Conservation (phyloP, 2,797 vertebrate species). For the Neosilurus hyrtlii region DNA sequence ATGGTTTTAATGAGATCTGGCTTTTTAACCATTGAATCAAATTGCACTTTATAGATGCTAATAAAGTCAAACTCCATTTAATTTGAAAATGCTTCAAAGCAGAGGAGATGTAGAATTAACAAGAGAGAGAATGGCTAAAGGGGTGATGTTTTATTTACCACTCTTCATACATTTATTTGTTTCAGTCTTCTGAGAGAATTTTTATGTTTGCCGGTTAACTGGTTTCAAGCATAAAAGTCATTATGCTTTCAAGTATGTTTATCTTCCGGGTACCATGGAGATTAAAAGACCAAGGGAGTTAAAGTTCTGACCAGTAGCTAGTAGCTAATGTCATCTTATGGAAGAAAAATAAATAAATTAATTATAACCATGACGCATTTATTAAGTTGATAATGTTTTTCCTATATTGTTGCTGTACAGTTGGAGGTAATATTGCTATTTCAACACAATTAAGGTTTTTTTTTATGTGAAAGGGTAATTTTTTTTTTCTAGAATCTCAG, state of each 20-base stretch:
- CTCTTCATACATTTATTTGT: slow-evolving; percentile 31
- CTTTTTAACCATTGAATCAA: slow-evolving; percentile 62
- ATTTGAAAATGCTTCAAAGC: slow-evolving; percentile 55
- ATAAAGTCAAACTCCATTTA: slow-evolving; percentile 68
- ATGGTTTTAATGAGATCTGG: slow-evolving; percentile 65
- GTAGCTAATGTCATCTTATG: neutral
- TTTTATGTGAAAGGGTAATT: slow-evolving; percentile 37
- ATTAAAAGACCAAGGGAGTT: slow-evolving; percentile 9
- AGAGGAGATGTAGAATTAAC: slow-evolving; percentile 34
- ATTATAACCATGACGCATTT: neutral
- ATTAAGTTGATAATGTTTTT: neutral
- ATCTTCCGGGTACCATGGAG: neutral
- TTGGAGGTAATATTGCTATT: neutral
- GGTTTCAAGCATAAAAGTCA: slow-evolving; percentile 20
- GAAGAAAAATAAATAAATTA: neutral
- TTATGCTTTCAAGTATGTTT: slow-evolving; percentile 21
- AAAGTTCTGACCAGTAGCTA: neutral
- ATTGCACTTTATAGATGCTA: slow-evolving; percentile 59
- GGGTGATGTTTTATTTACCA: slow-evolving; percentile 30
- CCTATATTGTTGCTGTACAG: neutral
- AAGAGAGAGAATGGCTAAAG: slow-evolving; percentile 23
- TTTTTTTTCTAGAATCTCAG: slow-evolving; percentile 23
- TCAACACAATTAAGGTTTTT: neutral
- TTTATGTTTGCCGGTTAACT: slow-evolving; percentile 11
- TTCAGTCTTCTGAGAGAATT: slow-evolving; percentile 18